These are phyloP conservation scores for Clitarchus hookeri DNA, from an alignment of 2,888 invertebrate genomes.

Conservation along the genomic window DNA sequence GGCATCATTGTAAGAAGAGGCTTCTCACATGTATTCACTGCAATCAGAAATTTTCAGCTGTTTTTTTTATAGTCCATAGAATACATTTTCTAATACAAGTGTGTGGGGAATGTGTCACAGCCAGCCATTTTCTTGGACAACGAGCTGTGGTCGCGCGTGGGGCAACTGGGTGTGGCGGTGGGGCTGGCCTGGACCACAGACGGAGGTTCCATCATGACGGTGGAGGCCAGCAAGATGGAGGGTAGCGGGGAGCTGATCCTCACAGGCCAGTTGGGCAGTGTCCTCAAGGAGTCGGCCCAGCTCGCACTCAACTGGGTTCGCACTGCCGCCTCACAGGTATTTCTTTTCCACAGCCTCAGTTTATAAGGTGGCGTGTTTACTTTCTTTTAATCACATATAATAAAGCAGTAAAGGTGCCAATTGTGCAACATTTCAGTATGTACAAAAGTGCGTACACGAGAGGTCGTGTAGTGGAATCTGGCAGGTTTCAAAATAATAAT, in stretches of 20 bases:
- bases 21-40: no score
- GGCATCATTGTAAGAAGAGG: no score
- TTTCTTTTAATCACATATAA: no score
- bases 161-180: slow-evolving; percentile 60
- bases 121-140: slow-evolving; percentile 53
- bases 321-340: slow-evolving; percentile 51
- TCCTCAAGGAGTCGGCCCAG: slow-evolving; percentile 62
- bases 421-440: no score
- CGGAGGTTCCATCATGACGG: slow-evolving; percentile 59
- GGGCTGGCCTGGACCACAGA: slow-evolving; percentile 60
- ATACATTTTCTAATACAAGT: no score
- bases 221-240: slow-evolving; percentile 57
- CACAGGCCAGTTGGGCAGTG: slow-evolving; percentile 61
- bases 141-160: slow-evolving; percentile 53
- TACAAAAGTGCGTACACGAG: no score
- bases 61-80: no score
- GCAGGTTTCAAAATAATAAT: no score
- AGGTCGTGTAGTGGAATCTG: no score
- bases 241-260: slow-evolving; percentile 59
- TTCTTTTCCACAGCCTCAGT: background rate
- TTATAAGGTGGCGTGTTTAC: no score
- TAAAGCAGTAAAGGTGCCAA: no score
- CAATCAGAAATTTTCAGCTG: no score
- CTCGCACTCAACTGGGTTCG: slow-evolving; percentile 60
- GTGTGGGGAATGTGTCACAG: slow-evolving; percentile 43